Evolutionary conservation across 2,113 vertebrate genomes (phyloP).

Genomic region (Malurus melanocephalus): DNA sequence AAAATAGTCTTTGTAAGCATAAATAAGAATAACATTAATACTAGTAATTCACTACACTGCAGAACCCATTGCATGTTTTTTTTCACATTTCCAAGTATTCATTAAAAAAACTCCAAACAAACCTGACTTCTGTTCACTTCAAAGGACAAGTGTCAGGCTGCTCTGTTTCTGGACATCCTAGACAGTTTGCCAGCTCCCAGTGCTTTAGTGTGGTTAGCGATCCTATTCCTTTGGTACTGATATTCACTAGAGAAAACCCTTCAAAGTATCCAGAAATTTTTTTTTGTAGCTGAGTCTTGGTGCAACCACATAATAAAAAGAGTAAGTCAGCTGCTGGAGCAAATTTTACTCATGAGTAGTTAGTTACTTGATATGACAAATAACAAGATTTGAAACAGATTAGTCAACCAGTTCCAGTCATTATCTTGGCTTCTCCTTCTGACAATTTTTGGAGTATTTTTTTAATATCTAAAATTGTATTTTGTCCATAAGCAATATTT

Average conservation of each 20-base stretch:
- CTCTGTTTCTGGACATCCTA: not conserved
- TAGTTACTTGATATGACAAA: constrained; percentile 11
- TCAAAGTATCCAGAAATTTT: not conserved
- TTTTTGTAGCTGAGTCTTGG: not conserved
- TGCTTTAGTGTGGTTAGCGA: not conserved
- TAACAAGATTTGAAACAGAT: not conserved
- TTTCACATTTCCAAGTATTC: not conserved
- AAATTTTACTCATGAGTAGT: constrained; percentile 5
- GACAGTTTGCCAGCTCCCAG: not conserved
- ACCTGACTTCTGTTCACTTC: not conserved
- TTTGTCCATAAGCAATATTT: not conserved
- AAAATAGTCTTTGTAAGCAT: not conserved
- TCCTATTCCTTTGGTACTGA: not conserved
- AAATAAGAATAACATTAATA: constrained; percentile 13
- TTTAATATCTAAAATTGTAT: not conserved
- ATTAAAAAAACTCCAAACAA: not conserved
- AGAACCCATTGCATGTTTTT: not conserved
- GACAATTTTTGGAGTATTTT: not conserved
- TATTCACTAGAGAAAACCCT: not conserved
- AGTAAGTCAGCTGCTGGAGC: not conserved
- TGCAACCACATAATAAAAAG: not conserved
- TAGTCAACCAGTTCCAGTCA: constrained; percentile 5
- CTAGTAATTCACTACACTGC: not conserved
- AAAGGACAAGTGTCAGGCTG: not conserved
- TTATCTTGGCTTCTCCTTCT: not conserved